phyloP scores from a whole-genome alignment of 2,797 vertebrate genomes.

The Lateolabrax maculatus region DNA sequence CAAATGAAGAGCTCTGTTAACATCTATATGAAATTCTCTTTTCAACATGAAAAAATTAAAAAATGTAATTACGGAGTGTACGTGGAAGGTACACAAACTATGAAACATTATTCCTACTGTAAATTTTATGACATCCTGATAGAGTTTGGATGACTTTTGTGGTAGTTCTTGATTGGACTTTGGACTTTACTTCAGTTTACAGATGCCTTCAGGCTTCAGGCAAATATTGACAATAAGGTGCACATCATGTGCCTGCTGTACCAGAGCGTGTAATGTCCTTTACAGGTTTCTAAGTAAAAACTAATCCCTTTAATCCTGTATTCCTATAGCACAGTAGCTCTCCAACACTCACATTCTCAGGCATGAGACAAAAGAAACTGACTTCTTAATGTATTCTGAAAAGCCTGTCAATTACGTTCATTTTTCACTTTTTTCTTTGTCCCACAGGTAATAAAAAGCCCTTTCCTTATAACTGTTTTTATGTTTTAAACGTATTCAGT shows the following conservation, averaged over 20 bases:
- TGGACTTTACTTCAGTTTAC: constrained; percentile 1
- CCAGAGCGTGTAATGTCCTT: constrained; percentile 29
- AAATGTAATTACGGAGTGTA: not conserved
- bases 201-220: not conserved
- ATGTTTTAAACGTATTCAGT: not conserved
- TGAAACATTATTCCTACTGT: not conserved
- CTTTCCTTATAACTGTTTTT: not conserved
- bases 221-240: constrained; percentile 20
- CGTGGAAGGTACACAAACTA: not conserved
- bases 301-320: constrained; percentile 47
- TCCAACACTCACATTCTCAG: not conserved
- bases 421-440: constrained; percentile 4
- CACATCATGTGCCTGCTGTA: not conserved
- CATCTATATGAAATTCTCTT: not conserved
- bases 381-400: constrained; percentile 48
- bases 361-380: constrained; percentile 37
- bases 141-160: not conserved
- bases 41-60: too few species aligned
- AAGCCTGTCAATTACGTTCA: constrained; percentile 23
- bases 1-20: not conserved
- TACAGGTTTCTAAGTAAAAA: constrained; percentile 29
- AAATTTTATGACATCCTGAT: not conserved
- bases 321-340: not conserved
- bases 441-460: not conserved
- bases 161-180: not conserved